phyloP scores from a whole-genome alignment of 2,797 vertebrate species.

The Crocidura indochinensis region DNA sequence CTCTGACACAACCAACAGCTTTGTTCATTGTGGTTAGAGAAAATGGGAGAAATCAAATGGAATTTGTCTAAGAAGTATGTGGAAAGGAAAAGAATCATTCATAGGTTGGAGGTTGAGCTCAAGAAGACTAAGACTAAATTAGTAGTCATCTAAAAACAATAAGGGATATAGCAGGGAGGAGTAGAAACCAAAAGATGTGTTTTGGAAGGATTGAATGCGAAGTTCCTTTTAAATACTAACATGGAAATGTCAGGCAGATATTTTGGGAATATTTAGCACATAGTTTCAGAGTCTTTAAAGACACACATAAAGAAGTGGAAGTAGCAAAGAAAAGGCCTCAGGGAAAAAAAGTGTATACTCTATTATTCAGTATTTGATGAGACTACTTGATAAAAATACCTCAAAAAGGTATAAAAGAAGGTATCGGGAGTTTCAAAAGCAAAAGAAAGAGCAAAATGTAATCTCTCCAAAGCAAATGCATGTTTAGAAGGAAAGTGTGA shows the following conservation, averaged over 20 bases:
- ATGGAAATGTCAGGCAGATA: background rate
- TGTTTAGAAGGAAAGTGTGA: background rate
- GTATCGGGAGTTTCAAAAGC: background rate
- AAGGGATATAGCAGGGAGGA: fast-evolving
- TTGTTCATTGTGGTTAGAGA: background rate
- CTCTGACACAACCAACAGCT: too few relatives aligned
- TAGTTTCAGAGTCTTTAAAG: background rate
- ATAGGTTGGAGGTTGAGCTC: background rate
- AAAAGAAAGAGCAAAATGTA: background rate
- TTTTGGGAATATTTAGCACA: background rate
- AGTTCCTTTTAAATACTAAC: background rate
- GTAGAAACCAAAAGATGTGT: background rate
- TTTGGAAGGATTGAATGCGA: background rate
- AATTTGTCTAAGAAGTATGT: fast-evolving
- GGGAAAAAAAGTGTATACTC: background rate
- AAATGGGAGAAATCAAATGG: background rate
- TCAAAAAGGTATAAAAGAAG: background rate
- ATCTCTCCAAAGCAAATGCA: background rate
- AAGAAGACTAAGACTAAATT: fast-evolving
- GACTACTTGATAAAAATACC: background rate
- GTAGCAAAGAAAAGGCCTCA: background rate
- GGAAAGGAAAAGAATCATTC: background rate
- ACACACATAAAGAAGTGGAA: background rate
- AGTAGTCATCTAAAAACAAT: too few relatives aligned
- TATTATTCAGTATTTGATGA: background rate